These are phyloP conservation scores for Apodemia mormo DNA, from an alignment of 2,888 invertebrate genomes.

Conservation along the genomic window DNA sequence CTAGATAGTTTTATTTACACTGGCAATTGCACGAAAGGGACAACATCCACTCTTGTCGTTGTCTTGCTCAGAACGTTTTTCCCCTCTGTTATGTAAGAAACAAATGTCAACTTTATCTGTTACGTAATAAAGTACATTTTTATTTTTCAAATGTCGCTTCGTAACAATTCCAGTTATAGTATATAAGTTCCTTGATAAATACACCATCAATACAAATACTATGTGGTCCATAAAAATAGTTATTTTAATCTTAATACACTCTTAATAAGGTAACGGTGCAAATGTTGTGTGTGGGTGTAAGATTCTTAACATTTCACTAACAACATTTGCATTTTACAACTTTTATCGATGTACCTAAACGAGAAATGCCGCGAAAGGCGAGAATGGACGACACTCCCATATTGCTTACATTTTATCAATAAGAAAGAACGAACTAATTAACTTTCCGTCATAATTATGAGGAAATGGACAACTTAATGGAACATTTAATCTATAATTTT, in stretches of 20 bases:
- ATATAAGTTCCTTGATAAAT: too few relatives aligned
- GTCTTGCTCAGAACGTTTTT: too few relatives aligned
- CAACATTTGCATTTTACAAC: conserved; percentile 78
- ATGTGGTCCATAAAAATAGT: conserved; percentile 12
- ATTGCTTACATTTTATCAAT: conserved; percentile 33
- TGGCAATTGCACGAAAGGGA: too few relatives aligned
- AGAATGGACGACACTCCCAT: conserved; percentile 57
- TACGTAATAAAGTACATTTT: too few relatives aligned
- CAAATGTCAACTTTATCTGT: too few relatives aligned
- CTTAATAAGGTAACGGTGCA: conserved; percentile 66
- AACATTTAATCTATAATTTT: not conserved
- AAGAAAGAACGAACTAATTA: conserved; percentile 18
- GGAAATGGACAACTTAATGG: not conserved
- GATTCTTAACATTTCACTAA: conserved; percentile 75
- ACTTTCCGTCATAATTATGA: not conserved
- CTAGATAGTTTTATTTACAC: too few relatives aligned
- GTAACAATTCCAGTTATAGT: too few relatives aligned
- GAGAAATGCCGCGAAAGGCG: conserved; percentile 61
- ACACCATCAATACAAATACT: not conserved
- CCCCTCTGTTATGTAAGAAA: too few relatives aligned
- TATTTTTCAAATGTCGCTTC: too few relatives aligned
- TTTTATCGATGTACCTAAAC: conserved; percentile 73
- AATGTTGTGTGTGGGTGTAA: conserved; percentile 61
- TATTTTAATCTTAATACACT: conserved; percentile 50
- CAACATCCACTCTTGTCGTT: too few relatives aligned